These are phyloP conservation scores for Hirtodrosophila histrioides DNA, from an alignment of 2,888 invertebrate species.

Conservation along the genomic window DNA sequence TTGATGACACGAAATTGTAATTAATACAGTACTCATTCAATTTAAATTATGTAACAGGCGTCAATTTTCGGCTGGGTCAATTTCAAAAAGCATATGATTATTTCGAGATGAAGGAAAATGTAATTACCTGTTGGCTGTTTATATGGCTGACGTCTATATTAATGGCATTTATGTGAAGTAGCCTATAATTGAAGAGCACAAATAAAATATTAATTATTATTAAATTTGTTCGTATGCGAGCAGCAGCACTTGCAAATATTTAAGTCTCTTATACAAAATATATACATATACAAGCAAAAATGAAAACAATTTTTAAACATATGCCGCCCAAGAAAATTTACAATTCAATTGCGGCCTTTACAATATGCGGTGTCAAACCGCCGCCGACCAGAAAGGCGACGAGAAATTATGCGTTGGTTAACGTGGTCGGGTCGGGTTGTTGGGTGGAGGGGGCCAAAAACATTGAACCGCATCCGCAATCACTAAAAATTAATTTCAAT, in stretches of 20 bases:
- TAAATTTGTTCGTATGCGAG: no score
- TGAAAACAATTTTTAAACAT: slow-evolving; percentile 32
- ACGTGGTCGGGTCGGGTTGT: slow-evolving; percentile 2
- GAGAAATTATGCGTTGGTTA: slow-evolving; percentile 57
- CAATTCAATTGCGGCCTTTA: slow-evolving; percentile 67
- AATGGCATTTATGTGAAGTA: slow-evolving; percentile 24
- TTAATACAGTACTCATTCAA: slow-evolving; percentile 30
- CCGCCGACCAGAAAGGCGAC: slow-evolving; percentile 42
- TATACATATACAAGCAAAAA: background rate
- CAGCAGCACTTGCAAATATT: no score
- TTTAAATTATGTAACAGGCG: slow-evolving; percentile 10
- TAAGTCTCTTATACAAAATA: background rate
- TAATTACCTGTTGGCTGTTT: slow-evolving; percentile 55
- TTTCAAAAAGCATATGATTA: slow-evolving; percentile 3
- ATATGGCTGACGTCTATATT: slow-evolving; percentile 22
- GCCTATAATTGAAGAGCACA: slow-evolving; percentile 41
- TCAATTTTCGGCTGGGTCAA: slow-evolving; percentile 11
- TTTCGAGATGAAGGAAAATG: slow-evolving; percentile 36
- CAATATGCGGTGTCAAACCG: slow-evolving; percentile 66
- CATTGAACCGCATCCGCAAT: slow-evolving; percentile 77
- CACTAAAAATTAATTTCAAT: slow-evolving; percentile 80
- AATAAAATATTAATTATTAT: background rate
- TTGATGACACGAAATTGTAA: slow-evolving; percentile 34
- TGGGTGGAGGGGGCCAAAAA: slow-evolving; percentile 17
- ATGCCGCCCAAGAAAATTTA: slow-evolving; percentile 51